These are phyloP conservation scores for Dinothrombium tinctorium DNA, from an alignment of 1,140 invertebrate species.

Conservation along the genomic window DNA sequence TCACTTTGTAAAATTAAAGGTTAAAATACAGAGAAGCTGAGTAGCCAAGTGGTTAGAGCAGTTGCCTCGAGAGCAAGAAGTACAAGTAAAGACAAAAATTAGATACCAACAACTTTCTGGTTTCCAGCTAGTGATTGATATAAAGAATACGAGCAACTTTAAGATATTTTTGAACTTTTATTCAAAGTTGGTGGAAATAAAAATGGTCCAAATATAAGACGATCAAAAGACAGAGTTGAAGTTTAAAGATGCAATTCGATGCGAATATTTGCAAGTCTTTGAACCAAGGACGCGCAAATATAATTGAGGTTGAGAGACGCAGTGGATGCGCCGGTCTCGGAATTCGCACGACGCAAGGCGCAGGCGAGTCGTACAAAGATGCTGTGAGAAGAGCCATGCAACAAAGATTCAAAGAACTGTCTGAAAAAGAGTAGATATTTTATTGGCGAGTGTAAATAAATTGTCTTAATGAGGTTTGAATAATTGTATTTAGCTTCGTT, in stretches of 20 bases:
- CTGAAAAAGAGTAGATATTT: slow-evolving; percentile 8
- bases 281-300: slow-evolving; percentile 18
- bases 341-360: slow-evolving; percentile 42
- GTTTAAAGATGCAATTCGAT: background rate
- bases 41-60: no score
- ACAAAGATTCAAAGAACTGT: slow-evolving; percentile 23
- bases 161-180: no score
- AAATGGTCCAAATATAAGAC: slow-evolving; percentile 15
- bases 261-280: slow-evolving; percentile 23
- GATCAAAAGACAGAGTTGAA: background rate
- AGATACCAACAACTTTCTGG: slow-evolving; percentile 84
- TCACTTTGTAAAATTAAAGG: no score
- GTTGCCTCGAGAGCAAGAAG: no score
- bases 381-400: slow-evolving; percentile 70
- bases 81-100: no score
- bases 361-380: slow-evolving; percentile 65
- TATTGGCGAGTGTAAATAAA: no score
- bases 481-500: no score
- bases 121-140: no score
- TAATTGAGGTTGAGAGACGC: slow-evolving; percentile 19
- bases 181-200: slow-evolving; percentile 11
- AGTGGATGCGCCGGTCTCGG: slow-evolving; percentile 44
- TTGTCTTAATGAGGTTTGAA: no score
- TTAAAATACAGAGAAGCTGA: no score
- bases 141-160: no score